Percentiles rank a stretch among this genome's conserved stretches.
Conservation (phyloP, 2,797 vertebrate genomes). For the Karalla daura region DNA sequence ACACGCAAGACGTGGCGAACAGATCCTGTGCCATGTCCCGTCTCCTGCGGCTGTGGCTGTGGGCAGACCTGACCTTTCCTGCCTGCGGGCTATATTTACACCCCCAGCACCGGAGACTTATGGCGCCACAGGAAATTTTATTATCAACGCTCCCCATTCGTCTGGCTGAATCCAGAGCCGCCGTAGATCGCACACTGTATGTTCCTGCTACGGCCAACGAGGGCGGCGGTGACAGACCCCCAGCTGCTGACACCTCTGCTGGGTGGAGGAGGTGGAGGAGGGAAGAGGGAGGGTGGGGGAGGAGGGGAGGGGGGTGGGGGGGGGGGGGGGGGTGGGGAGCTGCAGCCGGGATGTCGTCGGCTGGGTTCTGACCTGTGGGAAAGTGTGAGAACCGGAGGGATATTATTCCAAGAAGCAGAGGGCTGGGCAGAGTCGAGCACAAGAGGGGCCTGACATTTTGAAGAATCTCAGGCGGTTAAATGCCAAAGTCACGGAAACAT, state of each 20-base stretch:
- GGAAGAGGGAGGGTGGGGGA: conserved; percentile 20
- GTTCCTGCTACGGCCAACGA: conserved; percentile 68
- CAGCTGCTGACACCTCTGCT: too few species aligned
- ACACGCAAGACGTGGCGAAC: conserved; percentile 67
- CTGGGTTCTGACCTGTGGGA: conserved; percentile 44
- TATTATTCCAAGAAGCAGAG: conserved; percentile 40
- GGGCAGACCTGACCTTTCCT: conserved; percentile 77
- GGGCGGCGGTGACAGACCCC: conserved; percentile 54
- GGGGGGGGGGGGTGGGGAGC: conserved; percentile 19
- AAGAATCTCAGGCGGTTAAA: conserved; percentile 53
- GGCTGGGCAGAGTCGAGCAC: conserved; percentile 53
- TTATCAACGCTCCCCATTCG: conserved; percentile 74
- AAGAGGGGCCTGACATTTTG: conserved; percentile 66
- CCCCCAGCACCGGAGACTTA: conserved; percentile 69
- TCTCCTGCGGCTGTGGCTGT: conserved; percentile 58
- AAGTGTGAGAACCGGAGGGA: conserved; percentile 9
- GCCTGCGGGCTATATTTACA: conserved; percentile 80
- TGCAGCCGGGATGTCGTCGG: conserved; percentile 20
- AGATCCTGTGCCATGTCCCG: conserved; percentile 71
- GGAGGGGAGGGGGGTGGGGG: conserved; percentile 22
- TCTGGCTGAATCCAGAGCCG: conserved; percentile 74
- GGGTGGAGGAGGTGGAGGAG: conserved; percentile 21
- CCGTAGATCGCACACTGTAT: conserved; percentile 52
- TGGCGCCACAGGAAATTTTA: conserved; percentile 72
- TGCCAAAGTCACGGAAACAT: conserved; percentile 56